Evolutionary conservation across 2,888 invertebrate species (phyloP), one percentile per base, ranked within the genome.

Genomic region (Shargacucullia verbasci): DNA sequence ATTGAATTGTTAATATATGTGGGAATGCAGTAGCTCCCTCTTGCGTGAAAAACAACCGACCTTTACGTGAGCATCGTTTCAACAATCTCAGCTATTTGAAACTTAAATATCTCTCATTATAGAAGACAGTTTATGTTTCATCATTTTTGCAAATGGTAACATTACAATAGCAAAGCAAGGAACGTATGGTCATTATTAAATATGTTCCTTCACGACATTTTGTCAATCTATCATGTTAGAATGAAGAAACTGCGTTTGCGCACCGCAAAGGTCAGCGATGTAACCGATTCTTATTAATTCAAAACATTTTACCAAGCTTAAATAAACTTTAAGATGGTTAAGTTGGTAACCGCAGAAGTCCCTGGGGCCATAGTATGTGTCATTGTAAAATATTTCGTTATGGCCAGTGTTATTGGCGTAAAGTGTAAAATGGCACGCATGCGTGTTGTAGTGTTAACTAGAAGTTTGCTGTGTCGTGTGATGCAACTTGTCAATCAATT

Each of bases 191-290:
- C 25, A 25, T 47, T 43, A 47, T 49, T 52, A n/a, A n/a, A n/a
- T n/a, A 15, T 39, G 34, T 40, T 40, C 44, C 20, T 53, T n/a
- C 27, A 40, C 57, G 59, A 54, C 59, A 62, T 59, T 61, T 61
- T 47, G 50, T 55, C 47, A 38, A 64, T 76, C 53, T 35, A 58
- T 57, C 65, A 66, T 54, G 37, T 54, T 59, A 27, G 38, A 48
- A 48, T 75, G 67, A 60, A 59, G 67, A 72, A 75, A 79, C 45
- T 45, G 56, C 38, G 61, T 46, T 44, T 46, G 46, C 31, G 56
- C 39, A 34, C 15, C 14, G 29, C 53, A 79, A 76, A 79, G 75
- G 73, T 79, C 67, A 76, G 38, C 20, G 38, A 59, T 59, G 70
- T 60, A 53, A 64, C 59, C 29, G 49, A 72, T 56, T 64, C 56